These are phyloP conservation scores for Zygogramma bicolorata DNA, from an alignment of 2,888 invertebrate genomes.

Conservation along the genomic window DNA sequence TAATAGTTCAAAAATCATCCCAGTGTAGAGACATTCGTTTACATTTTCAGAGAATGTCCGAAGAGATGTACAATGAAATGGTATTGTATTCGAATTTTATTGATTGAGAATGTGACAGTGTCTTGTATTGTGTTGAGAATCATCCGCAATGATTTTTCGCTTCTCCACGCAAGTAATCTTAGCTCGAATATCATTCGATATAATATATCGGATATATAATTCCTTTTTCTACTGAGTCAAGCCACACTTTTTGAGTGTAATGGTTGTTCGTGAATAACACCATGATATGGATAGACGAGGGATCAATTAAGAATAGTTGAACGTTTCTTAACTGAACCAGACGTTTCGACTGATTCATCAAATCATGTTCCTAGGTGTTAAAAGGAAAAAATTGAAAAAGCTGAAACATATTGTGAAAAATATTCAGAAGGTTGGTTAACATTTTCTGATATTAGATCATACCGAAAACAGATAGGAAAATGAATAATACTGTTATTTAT, in stretches of 20 bases:
- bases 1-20: slow-evolving; percentile 27
- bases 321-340: no score
- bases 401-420: no score
- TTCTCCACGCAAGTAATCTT: slow-evolving; percentile 41
- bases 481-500: no score
- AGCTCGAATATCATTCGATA: slow-evolving; percentile 24
- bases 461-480: no score
- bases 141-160: slow-evolving; percentile 35
- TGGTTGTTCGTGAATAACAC: no score
- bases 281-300: no score
- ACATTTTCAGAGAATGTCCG: slow-evolving; percentile 85
- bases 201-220: not conserved
- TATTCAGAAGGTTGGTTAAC: no score
- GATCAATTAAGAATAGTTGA: no score
- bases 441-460: no score
- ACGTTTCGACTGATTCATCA: no score
- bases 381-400: no score
- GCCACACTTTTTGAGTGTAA: not conserved
- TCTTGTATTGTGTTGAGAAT: slow-evolving; percentile 50
- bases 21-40: slow-evolving; percentile 66
- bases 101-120: slow-evolving; percentile 56
- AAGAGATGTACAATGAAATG: slow-evolving; percentile 87
- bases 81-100: slow-evolving; percentile 72
- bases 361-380: no score
- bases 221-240: not conserved